Percentiles rank a stretch among this genome's conserved stretches.
These are phyloP conservation scores for Otus sunia DNA, from an alignment of 2,113 vertebrate genomes.

Conservation along the genomic window DNA sequence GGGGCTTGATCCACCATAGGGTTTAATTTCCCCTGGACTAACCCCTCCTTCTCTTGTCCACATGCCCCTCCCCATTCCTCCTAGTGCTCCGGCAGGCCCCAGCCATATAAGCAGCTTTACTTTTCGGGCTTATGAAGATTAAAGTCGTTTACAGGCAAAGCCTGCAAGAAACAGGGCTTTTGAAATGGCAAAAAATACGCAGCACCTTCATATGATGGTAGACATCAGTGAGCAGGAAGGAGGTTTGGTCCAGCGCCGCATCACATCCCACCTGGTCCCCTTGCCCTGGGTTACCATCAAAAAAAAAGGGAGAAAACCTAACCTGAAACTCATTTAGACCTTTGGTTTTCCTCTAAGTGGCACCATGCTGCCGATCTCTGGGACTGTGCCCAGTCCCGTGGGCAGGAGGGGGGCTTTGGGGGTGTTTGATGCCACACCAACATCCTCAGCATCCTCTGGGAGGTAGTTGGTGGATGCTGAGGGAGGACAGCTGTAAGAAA, in stretches of 20 bases:
- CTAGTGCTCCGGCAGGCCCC: not conserved
- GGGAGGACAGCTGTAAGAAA: not conserved
- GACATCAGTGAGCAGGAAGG: not conserved
- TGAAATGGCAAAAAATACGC: not conserved
- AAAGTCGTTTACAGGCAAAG: conserved; percentile 57
- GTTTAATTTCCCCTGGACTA: not conserved
- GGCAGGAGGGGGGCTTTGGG: not conserved
- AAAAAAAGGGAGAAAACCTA: not conserved
- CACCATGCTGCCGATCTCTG: rapidly evolving
- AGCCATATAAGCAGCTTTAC: conserved; percentile 37
- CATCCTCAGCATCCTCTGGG: not conserved
- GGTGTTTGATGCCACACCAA: rapidly evolving
- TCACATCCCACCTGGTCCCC: not conserved
- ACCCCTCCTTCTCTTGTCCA: not conserved
- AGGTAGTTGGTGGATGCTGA: rapidly evolving
- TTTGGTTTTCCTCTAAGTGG: not conserved
- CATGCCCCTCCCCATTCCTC: not conserved
- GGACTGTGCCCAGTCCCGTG: not conserved
- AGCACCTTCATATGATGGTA: not conserved
- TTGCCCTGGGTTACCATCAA: not conserved
- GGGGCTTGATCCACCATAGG: rapidly evolving
- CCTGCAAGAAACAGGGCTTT: not conserved
- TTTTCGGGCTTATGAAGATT: conserved; percentile 49
- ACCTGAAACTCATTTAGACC: rapidly evolving
- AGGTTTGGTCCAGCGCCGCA: not conserved